Conservation (phyloP, 2,888 invertebrate genomes). For the Malacosoma neustria region DNA sequence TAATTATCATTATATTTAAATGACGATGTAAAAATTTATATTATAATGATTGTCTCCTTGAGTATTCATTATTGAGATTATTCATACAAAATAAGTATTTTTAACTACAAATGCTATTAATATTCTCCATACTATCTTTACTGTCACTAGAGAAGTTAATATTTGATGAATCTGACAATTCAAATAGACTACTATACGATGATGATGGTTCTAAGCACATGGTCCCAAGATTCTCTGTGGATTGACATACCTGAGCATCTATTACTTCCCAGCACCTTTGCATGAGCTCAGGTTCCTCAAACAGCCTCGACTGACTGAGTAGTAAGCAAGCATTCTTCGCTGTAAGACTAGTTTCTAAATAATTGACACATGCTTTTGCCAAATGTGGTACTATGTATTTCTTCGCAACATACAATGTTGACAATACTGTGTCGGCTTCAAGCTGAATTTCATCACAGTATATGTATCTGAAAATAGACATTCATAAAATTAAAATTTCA, state of each 20-base stretch:
- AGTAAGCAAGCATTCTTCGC: constrained; percentile 97
- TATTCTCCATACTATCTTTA: constrained; percentile 44
- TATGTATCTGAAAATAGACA: constrained; percentile 83
- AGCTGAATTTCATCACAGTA: constrained; percentile 97
- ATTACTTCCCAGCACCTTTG: constrained; percentile 98
- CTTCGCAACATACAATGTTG: constrained; percentile 96
- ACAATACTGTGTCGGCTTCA: constrained; percentile 95
- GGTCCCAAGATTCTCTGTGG: constrained; percentile 65
- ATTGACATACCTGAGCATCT: constrained; percentile 90
- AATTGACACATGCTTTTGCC: constrained; percentile 95
- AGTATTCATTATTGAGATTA: constrained; percentile 2
- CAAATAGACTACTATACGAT: constrained; percentile 58
- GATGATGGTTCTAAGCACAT: constrained; percentile 55
- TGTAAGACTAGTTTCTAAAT: constrained; percentile 95
- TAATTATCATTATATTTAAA: too few relatives aligned
- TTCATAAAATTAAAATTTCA: too few relatives aligned
- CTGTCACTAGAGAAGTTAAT: constrained; percentile 53
- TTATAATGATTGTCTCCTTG: too few relatives aligned
- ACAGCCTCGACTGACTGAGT: constrained; percentile 94
- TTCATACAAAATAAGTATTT: too few relatives aligned
- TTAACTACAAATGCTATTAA: constrained; percentile 37
- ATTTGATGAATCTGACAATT: constrained; percentile 57
- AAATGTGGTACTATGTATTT: constrained; percentile 97
- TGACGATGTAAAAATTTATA: too few relatives aligned
- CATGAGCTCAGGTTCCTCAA: constrained; percentile 98